phyloP scores from a whole-genome alignment of 2,888 invertebrate genomes.

The Tipula lateralis region DNA sequence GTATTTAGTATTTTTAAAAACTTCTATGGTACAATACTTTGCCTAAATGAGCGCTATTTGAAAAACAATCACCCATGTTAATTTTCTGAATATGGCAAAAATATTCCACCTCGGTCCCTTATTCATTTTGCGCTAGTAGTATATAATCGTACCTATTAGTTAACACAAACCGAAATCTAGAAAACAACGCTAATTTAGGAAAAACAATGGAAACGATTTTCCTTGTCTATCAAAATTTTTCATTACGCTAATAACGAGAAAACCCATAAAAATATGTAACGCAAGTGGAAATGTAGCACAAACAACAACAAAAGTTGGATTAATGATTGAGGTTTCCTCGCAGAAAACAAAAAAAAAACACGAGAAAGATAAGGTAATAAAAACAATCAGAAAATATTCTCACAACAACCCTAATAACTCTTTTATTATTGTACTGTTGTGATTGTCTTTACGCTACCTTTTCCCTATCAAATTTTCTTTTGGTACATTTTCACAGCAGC shows the following conservation, averaged over 20 bases:
- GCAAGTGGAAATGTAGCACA: not conserved
- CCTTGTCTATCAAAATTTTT: not conserved
- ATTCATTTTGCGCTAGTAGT: too few species aligned
- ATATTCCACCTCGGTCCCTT: too few species aligned
- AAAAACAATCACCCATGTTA: too few species aligned
- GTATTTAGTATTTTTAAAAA: too few species aligned
- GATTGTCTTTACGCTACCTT: not conserved
- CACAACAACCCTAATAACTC: conserved; percentile 15
- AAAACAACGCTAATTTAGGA: not conserved
- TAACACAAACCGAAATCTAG: not conserved
- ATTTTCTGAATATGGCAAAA: too few species aligned
- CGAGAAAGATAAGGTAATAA: not conserved
- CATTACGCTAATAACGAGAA: not conserved
- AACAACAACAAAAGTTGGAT: not conserved
- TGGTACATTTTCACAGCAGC: not conserved
- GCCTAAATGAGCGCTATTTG: too few species aligned
- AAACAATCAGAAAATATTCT: conserved; percentile 11
- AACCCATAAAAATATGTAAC: not conserved
- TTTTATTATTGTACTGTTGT: not conserved
- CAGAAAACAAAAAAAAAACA: not conserved
- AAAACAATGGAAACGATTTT: not conserved
- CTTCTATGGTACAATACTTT: too few species aligned
- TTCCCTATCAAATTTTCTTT: not conserved
- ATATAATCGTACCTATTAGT: too few species aligned
- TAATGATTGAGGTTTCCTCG: not conserved